Evolutionary conservation across 2,797 vertebrate genomes (phyloP), one percentile per base, ranked within the genome.

Genomic region (Petrocephalus schoutedeni): DNA sequence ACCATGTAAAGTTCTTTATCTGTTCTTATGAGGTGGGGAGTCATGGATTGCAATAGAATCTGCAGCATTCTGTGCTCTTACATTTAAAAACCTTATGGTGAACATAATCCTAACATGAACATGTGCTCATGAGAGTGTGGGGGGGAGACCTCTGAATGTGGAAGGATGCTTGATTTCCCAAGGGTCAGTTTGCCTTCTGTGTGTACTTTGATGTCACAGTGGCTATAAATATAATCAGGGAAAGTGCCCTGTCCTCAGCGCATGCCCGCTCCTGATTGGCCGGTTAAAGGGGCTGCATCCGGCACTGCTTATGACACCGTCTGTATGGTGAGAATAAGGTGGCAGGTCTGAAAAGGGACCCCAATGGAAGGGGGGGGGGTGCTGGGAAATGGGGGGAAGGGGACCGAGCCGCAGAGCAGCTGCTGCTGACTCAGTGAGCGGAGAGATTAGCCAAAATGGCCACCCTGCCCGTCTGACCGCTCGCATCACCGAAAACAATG

Each of bases 371-470:
- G 10, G 64, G 64, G 64, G 16, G 64, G 32, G 61, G 28, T 28
- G 28, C 0, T 28, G 28, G 28, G 28, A 28, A 32, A 67, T 32
- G 6, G 71, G 71, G 71, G 32, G 28, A 32, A 45, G 14, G 71
- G 32, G 71, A 5, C 4, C 4, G 16, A 77, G 32, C 36, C 71
- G 7, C 36, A 45, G 36, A 77, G 41, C 80, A 51, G 80, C 80
- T 84, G 80, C 49, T 84, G 80, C 80, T 84, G 80, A 84, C 80
- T 84, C 80, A 84, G 80, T 84, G 80, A 84, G 80, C 36, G 7
- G 19, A 84, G 80, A 84, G 80, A 84, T 84, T 84, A 84, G 49
- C 51, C 80, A 84, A 84, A 84, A 84, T 84, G 80, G 80, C 80
- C 49, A 53, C 80, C n/a, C 80, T 54, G 41, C 19, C 49, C 80